Conservation (phyloP, 2,797 vertebrate genomes). For the Sebastes elongatus region DNA sequence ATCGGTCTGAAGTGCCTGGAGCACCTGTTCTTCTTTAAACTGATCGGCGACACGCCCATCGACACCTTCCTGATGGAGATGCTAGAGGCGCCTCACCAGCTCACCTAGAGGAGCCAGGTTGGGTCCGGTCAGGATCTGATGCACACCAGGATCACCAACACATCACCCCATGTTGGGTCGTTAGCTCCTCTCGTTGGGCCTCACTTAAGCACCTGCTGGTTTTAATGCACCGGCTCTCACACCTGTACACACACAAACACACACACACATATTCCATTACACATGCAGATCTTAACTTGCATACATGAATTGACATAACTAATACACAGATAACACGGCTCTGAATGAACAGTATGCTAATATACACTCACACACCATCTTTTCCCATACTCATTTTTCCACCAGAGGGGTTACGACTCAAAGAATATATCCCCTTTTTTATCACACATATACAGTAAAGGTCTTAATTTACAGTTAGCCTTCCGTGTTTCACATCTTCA, state of each 20-base stretch:
- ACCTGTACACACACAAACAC: slow-evolving; percentile 9
- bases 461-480: slow-evolving; percentile 65
- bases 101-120: slow-evolving; percentile 78
- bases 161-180: slow-evolving; percentile 24
- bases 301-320: slow-evolving; percentile 31
- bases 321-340: slow-evolving; percentile 37
- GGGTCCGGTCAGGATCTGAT: slow-evolving; percentile 45
- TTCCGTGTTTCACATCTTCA: slow-evolving; percentile 61
- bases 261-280: neutral
- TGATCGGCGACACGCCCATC: slow-evolving; percentile 95
- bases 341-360: slow-evolving; percentile 48
- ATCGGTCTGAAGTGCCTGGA: slow-evolving; percentile 94
- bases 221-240: slow-evolving; percentile 46
- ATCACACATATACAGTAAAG: slow-evolving; percentile 50
- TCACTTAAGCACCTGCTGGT: slow-evolving; percentile 71
- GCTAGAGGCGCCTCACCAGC: slow-evolving; percentile 92
- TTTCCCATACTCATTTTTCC: slow-evolving; percentile 38
- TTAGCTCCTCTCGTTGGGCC: slow-evolving; percentile 53
- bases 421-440: slow-evolving; percentile 44
- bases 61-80: slow-evolving; percentile 98
- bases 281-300: slow-evolving; percentile 28
- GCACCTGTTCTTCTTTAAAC: slow-evolving; percentile 96
- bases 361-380: slow-evolving; percentile 1
- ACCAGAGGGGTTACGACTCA: slow-evolving; percentile 31
- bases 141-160: slow-evolving; percentile 69